Base-by-base conservation (phyloP, 1,140 invertebrate species). In the Lucilia sericata region DNA sequence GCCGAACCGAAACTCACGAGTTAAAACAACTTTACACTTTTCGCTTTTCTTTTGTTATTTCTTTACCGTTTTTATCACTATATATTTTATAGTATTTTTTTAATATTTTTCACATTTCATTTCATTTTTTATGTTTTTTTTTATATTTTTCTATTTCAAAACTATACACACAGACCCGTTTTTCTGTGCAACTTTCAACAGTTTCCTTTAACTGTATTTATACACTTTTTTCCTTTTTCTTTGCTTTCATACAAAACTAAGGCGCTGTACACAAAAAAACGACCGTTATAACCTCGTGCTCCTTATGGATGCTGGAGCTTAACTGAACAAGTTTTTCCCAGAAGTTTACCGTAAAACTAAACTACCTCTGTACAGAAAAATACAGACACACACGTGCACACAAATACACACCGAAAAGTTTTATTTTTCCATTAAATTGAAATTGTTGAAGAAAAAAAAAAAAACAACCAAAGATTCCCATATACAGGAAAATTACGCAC, bases 301-400 rank as follows among this genome's bases (percentile, higher is more conserved):
- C 76, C 76, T 80, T 80, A 25, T 80, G 76, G 76, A 80, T 80
- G 76, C 76, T 80, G 42, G 76, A 80, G 76, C 76, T 80, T 80
- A 80, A 80, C 76, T 80, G 76, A 80, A 80, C 76, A 80, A 80
- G 34, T 49, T 80, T 80, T 80, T 80, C 76, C 76, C 76, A 80
- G 76, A 80, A 80, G 76, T 80, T 80, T 80, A 80, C 76, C 76
- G 76, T 80, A 49, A 47, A 80, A 70, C 65, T 70, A 70, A 70
- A 70, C 65, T 70, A 70, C 65, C 65, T 70, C 65, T 70, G 65
- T n/a, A 80, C 34, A 78, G 34, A 47, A 19, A 42, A 78, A 78
- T 13, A 78, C 13, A 47, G 36, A 78, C 14, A 76, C 51, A 14
- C 51, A 60, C 25, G 25, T 30, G 25, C 51, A 60, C 51, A 60